A percentile compares a stretch with the other conserved stretches of the same genome.
Evolutionary conservation across 2,888 invertebrate genomes (phyloP).

Genomic region (Calephelis perditalis): DNA sequence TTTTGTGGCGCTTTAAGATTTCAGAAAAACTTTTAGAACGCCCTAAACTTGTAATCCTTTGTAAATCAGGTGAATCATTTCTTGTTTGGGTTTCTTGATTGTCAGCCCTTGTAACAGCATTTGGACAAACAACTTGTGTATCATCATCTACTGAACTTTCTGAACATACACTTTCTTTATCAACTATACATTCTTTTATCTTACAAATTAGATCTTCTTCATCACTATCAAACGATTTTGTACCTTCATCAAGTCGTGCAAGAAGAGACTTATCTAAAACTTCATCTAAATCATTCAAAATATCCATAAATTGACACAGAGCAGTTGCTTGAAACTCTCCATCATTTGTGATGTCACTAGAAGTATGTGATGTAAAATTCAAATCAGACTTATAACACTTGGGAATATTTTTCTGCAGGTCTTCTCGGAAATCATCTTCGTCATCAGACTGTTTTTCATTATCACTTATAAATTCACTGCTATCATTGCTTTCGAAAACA

Average conservation of each 20-base stretch:
- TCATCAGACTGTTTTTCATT: constrained; percentile 56
- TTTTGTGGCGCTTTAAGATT: constrained; percentile 46
- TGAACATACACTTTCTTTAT: constrained; percentile 45
- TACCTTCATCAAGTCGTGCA: constrained; percentile 60
- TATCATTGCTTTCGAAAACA: constrained; percentile 51
- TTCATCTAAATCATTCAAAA: constrained; percentile 78
- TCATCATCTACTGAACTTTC: constrained; percentile 58
- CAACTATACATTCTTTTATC: constrained; percentile 57
- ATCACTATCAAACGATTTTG: constrained; percentile 57
- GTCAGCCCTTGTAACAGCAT: constrained; percentile 19
- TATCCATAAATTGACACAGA: constrained; percentile 72
- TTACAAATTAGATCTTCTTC: constrained; percentile 71
- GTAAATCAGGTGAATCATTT: constrained; percentile 38
- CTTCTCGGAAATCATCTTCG: constrained; percentile 63
- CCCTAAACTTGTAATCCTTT: constrained; percentile 41
- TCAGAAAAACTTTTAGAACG: constrained; percentile 68
- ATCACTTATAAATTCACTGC: constrained; percentile 49
- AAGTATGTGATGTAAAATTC: constrained; percentile 61
- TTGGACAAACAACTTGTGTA: constrained; percentile 53
- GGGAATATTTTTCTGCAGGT: constrained; percentile 65
- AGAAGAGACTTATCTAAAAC: constrained; percentile 75
- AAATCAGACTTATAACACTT: constrained; percentile 69
- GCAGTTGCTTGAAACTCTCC: constrained; percentile 72
- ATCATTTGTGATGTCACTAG: constrained; percentile 62
- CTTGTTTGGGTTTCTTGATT: constrained; percentile 34